Conservation (phyloP, 2,113 vertebrate species). For the Tragelaphus scriptus region DNA sequence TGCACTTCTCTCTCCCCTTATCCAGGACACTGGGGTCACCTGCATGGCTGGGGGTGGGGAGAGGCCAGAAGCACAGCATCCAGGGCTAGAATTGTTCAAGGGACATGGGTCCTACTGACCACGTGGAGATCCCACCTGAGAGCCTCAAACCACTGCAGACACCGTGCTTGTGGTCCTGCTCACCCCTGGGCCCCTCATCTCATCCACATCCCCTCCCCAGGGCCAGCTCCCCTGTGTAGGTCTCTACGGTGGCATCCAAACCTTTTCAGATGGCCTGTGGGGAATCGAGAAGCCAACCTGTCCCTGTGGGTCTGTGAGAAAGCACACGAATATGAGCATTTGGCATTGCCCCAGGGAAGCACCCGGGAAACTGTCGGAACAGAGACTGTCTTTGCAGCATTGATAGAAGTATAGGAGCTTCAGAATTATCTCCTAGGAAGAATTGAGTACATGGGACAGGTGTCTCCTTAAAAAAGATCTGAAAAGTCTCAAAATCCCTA, state of each 20-base stretch:
- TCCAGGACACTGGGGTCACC: background rate
- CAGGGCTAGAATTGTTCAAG: too few relatives aligned
- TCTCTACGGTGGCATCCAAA: accelerated
- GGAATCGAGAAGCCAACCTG: background rate
- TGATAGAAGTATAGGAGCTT: background rate
- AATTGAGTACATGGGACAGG: background rate
- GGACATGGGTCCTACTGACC: too few relatives aligned
- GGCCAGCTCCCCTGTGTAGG: background rate
- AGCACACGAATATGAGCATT: background rate
- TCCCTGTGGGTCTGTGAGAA: background rate
- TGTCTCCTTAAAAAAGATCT: background rate
- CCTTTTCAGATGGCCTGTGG: background rate
- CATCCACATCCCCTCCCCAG: background rate
- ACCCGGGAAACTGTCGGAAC: too few relatives aligned
- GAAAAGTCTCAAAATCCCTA: background rate
- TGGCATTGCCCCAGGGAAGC: background rate
- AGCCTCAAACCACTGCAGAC: too few relatives aligned
- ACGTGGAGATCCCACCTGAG: background rate
- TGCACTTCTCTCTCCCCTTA: background rate
- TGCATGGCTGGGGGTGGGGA: too few relatives aligned
- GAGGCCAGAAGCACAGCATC: background rate
- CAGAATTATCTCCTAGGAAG: background rate
- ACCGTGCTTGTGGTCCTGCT: background rate
- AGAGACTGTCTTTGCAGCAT: background rate
- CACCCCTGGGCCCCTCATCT: background rate